phyloP scores from a whole-genome alignment of 2,888 invertebrate species.

The Lacanobia oleracea region DNA sequence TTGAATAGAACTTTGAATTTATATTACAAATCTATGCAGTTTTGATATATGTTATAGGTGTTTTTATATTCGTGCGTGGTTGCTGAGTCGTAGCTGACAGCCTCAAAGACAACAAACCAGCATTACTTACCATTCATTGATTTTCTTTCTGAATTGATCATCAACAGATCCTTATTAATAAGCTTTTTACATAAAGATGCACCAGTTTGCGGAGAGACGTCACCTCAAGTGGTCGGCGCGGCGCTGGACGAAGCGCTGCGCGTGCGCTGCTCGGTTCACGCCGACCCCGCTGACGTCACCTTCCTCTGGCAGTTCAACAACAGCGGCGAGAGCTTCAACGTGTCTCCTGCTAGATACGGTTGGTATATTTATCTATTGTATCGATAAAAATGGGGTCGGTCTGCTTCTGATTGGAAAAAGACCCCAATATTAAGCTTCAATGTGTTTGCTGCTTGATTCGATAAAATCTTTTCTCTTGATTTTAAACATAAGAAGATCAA shows the following conservation, averaged over 20 bases:
- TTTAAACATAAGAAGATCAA: no score
- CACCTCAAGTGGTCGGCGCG: slow-evolving; percentile 95
- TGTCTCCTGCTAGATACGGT: slow-evolving; percentile 92
- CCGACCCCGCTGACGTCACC: slow-evolving; percentile 95
- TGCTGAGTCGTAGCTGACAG: neutral
- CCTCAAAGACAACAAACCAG: no score
- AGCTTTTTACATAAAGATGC: slow-evolving; percentile 90
- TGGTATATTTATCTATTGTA: slow-evolving; percentile 38
- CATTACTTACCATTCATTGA: neutral
- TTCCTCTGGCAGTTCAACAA: slow-evolving; percentile 98
- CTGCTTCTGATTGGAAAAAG: no score
- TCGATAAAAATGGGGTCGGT: no score
- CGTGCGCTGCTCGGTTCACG: slow-evolving; percentile 95
- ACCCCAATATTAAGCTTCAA: no score
- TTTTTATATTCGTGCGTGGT: neutral
- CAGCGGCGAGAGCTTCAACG: slow-evolving; percentile 96
- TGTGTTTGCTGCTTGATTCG: no score
- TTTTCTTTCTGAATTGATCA: no score
- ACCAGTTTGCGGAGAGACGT: slow-evolving; percentile 94
- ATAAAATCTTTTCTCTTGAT: no score
- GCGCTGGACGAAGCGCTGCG: slow-evolving; percentile 95
- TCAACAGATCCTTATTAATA: neutral
- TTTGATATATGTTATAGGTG: no score
- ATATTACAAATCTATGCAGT: no score
- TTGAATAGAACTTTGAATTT: no score